A percentile compares a stretch with the other conserved stretches of the same genome.
phyloP scores from a whole-genome alignment of 1,140 invertebrate genomes.

The Eciton burchellii region DNA sequence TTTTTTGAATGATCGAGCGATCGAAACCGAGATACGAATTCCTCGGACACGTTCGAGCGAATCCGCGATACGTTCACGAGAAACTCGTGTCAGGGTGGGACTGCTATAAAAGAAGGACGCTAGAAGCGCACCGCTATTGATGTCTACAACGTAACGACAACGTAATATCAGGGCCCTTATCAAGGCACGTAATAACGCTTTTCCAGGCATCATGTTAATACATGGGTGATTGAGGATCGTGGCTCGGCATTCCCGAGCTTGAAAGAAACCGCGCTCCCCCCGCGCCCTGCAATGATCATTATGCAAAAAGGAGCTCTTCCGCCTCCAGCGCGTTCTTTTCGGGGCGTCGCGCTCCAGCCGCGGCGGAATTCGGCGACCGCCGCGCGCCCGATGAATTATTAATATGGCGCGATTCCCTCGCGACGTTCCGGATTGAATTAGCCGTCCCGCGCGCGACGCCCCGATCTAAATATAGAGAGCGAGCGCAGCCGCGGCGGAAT shows the following conservation, averaged over 20 bases:
- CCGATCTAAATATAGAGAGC: slow-evolving; percentile 56
- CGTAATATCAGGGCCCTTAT: no score
- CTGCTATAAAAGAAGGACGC: not conserved
- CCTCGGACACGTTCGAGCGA: no score
- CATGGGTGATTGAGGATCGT: not conserved
- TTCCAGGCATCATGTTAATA: no score
- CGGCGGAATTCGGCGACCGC: slow-evolving; percentile 34
- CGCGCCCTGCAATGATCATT: not conserved
- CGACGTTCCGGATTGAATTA: slow-evolving; percentile 39
- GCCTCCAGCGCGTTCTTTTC: not conserved
- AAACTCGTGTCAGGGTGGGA: not conserved
- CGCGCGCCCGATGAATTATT: slow-evolving; percentile 44
- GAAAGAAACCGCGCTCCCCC: not conserved
- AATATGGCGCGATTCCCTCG: slow-evolving; percentile 35
- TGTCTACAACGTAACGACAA: no score
- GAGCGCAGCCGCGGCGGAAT: slow-evolving; percentile 21
- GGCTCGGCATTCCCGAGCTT: not conserved
- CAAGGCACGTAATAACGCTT: no score
- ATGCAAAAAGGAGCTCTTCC: not conserved
- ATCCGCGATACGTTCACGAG: no score
- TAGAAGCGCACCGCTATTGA: no score
- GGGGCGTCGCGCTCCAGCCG: no score
- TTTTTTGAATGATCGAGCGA: slow-evolving; percentile 21
- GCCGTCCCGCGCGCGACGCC: slow-evolving; percentile 10
- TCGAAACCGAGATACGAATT: not conserved